phyloP scores from a whole-genome alignment of 2,888 invertebrate species.

The Caenorhabditis sinica region DNA sequence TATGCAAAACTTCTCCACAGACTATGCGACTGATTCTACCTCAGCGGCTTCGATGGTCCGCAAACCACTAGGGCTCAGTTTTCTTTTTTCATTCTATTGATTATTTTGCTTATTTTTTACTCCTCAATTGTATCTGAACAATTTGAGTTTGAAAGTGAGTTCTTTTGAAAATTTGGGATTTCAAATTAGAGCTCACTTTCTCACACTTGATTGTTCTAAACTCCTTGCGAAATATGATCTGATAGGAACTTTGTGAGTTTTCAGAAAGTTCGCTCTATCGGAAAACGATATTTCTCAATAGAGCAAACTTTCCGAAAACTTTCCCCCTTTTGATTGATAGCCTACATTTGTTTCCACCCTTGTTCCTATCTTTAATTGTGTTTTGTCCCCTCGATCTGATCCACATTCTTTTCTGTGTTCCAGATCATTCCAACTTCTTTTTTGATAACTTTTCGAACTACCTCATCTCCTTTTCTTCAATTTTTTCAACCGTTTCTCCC shows the following conservation, averaged over 20 bases:
- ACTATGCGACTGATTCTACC: conserved; percentile 58
- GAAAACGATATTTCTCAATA: too few relatives aligned
- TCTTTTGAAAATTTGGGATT: not conserved
- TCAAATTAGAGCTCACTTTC: too few relatives aligned
- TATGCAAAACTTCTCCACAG: conserved; percentile 29
- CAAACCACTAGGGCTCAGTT: not conserved
- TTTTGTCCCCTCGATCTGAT: not conserved
- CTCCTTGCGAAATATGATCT: too few relatives aligned
- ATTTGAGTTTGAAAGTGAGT: not conserved
- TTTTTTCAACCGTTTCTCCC: conserved; percentile 1
- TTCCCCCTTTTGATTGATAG: conserved; percentile 1
- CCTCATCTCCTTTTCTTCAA: conserved; percentile 40
- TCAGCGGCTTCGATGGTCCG: conserved; percentile 59
- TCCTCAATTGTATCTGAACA: conserved; percentile 11
- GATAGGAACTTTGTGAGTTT: too few relatives aligned
- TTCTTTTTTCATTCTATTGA: not conserved
- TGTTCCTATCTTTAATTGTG: conserved; percentile 21
- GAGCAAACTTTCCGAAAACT: not conserved
- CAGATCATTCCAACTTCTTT: not conserved
- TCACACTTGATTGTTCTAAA: too few relatives aligned
- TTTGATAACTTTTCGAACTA: conserved; percentile 27
- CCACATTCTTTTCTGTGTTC: not conserved
- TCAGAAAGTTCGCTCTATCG: too few relatives aligned
- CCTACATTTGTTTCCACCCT: conserved; percentile 2
- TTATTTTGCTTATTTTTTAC: too few relatives aligned